phyloP scores from a whole-genome alignment of 2,888 invertebrate species.

The Muscina levida region DNA sequence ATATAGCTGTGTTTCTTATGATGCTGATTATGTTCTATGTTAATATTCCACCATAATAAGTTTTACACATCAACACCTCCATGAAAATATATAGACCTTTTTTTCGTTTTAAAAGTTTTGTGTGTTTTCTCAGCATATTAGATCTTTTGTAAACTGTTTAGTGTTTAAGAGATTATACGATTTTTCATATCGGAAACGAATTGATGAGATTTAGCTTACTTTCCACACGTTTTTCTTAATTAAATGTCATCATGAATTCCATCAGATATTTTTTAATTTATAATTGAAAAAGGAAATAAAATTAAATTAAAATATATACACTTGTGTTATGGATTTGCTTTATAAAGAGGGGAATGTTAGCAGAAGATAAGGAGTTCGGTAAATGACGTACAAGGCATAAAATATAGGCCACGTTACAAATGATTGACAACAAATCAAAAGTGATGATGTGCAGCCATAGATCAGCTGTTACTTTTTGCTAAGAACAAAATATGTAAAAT shows the following conservation, averaged over 20 bases:
- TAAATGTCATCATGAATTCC: slow-evolving; percentile 11
- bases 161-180: slow-evolving; percentile 47
- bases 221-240: slow-evolving; percentile 23
- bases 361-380: no score
- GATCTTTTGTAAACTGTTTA: slow-evolving; percentile 50
- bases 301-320: slow-evolving; percentile 41
- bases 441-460: no score
- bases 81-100: slow-evolving; percentile 27
- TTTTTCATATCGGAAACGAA: slow-evolving; percentile 23
- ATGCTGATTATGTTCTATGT: slow-evolving; percentile 41
- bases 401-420: no score
- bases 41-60: slow-evolving; percentile 56
- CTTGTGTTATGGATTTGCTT: neutral
- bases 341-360: no score
- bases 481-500: no score
- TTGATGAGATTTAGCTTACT: slow-evolving; percentile 23
- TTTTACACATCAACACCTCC: slow-evolving; percentile 46
- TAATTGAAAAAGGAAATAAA: slow-evolving; percentile 54
- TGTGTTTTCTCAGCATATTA: slow-evolving; percentile 40
- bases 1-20: slow-evolving; percentile 41
- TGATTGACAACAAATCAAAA: no score
- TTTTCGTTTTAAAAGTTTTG: slow-evolving; percentile 40
- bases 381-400: no score
- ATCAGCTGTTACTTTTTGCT: no score
- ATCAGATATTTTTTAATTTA: slow-evolving; percentile 44